phyloP scores from a whole-genome alignment of 2,888 invertebrate genomes.

The Sphaerophoria rueppellii region DNA sequence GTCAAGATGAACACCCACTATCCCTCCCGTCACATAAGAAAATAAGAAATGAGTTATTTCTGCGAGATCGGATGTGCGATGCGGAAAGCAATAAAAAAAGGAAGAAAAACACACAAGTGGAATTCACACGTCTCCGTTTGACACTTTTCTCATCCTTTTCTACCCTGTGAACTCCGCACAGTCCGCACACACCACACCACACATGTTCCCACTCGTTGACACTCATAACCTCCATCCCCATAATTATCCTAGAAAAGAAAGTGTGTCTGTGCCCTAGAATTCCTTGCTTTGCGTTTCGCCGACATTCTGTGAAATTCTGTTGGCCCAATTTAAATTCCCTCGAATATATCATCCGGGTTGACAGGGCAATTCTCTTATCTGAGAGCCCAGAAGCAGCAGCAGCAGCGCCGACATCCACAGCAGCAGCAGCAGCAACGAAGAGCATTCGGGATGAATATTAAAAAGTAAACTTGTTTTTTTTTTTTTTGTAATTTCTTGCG shows the following conservation, averaged over 20 bases:
- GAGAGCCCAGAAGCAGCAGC: slow-evolving; percentile 80
- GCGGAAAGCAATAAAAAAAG: slow-evolving; percentile 10
- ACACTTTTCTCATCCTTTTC: slow-evolving; percentile 18
- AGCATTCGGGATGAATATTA: slow-evolving; percentile 73
- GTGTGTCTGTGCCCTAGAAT: slow-evolving; percentile 60
- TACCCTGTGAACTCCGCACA: not conserved
- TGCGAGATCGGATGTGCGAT: slow-evolving; percentile 64
- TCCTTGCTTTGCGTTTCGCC: slow-evolving; percentile 57
- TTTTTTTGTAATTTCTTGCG: slow-evolving; percentile 3
- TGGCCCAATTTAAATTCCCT: slow-evolving; percentile 82
- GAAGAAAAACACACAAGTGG: slow-evolving; percentile 28
- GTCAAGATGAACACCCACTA: slow-evolving; percentile 4
- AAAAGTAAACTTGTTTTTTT: slow-evolving; percentile 61
- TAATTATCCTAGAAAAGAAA: slow-evolving; percentile 48
- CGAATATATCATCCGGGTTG: slow-evolving; percentile 87
- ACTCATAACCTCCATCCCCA: not conserved
- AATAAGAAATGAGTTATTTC: slow-evolving; percentile 66
- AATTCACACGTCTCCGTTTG: slow-evolving; percentile 54
- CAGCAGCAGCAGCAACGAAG: slow-evolving; percentile 25
- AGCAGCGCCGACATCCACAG: slow-evolving; percentile 32
- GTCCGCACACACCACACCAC: no score
- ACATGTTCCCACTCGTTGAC: not conserved
- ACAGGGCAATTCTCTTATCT: slow-evolving; percentile 88
- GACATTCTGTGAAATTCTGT: slow-evolving; percentile 59
- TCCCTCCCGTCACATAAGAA: not conserved